These are phyloP conservation scores for Saccopteryx leptura DNA, from an alignment of 2,113 vertebrate genomes.

Conservation along the genomic window DNA sequence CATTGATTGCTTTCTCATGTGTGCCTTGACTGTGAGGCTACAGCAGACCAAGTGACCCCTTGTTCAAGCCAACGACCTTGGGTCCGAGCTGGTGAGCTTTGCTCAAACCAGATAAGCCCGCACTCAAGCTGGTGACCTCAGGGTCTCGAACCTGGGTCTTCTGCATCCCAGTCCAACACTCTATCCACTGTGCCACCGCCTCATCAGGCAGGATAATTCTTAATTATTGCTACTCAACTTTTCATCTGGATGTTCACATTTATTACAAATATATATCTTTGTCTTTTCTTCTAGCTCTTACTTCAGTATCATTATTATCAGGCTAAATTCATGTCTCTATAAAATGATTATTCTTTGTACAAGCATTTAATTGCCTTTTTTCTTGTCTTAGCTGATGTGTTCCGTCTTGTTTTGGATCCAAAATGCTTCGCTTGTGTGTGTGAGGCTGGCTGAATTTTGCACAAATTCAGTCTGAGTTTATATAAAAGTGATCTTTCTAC, in stretches of 20 bases:
- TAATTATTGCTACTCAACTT: not conserved
- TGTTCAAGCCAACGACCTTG: no score
- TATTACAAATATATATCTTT: not conserved
- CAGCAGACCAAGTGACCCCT: no score
- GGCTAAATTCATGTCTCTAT: not conserved
- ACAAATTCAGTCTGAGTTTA: not conserved
- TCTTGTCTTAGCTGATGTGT: not conserved
- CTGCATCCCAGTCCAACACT: no score
- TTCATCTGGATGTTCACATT: not conserved
- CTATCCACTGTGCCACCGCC: no score
- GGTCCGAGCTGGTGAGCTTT: no score
- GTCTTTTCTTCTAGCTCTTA: not conserved
- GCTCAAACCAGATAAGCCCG: no score
- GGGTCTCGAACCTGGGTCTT: no score
- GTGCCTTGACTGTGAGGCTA: no score
- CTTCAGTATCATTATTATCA: not conserved
- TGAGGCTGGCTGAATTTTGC: not conserved
- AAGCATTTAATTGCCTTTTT: not conserved
- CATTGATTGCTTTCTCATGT: no score
- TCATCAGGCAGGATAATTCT: not conserved
- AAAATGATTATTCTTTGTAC: slow-evolving; percentile 8
- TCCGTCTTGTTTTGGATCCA: not conserved
- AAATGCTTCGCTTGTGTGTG: not conserved
- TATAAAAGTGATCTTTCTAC: not conserved
- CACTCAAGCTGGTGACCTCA: no score